Percentiles rank a stretch among this genome's conserved stretches.
Conservation (phyloP, 2,797 vertebrate genomes). For the Sciurus vulgaris region DNA sequence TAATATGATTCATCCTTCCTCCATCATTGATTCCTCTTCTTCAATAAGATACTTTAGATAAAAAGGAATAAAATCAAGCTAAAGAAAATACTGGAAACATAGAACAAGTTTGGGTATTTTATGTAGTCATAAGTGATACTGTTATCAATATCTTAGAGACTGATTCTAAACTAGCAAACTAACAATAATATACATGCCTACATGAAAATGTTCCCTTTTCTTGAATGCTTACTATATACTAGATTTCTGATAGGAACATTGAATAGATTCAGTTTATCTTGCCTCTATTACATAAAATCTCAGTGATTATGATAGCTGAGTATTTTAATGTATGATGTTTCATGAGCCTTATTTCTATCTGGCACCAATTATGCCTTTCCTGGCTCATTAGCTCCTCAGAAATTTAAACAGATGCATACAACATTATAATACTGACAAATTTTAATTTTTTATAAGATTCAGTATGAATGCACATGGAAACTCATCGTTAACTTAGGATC, state of each 20-base stretch:
- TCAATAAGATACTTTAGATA: constrained; percentile 43
- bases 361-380: neutral
- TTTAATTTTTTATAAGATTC: neutral
- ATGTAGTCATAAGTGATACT: neutral
- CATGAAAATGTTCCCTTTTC: neutral
- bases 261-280: neutral
- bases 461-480: constrained; percentile 19
- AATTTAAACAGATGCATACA: neutral
- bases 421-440: neutral
- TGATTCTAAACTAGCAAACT: constrained; percentile 18
- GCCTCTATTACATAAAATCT: neutral
- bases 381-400: constrained; percentile 48
- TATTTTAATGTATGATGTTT: constrained; percentile 13
- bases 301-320: constrained; percentile 33
- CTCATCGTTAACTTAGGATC: constrained; percentile 9
- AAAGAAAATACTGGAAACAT: constrained; percentile 42
- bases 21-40: neutral
- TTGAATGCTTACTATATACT: neutral
- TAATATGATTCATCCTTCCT: neutral
- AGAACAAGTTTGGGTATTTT: constrained; percentile 40
- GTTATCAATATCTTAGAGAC: neutral
- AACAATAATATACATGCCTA: neutral
- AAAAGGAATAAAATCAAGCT: constrained; percentile 45
- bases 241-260: neutral
- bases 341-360: constrained; percentile 10